A percentile compares a stretch with the other conserved stretches of the same genome.
phyloP scores from a whole-genome alignment of 1,140 invertebrate genomes.

The Drosophila navojoa region DNA sequence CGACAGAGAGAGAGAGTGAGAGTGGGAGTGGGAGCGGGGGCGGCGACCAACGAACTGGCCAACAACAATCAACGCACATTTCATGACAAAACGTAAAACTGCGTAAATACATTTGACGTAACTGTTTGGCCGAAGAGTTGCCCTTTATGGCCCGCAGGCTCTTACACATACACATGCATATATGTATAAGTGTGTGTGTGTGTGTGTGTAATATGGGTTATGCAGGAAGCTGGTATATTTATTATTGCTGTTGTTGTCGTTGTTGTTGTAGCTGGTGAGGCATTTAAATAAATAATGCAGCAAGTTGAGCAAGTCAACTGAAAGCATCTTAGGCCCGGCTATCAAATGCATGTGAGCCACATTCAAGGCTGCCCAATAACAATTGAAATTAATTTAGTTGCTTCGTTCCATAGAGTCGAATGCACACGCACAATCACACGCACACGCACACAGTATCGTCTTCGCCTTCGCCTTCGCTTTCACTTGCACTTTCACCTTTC shows the following conservation, averaged over 20 bases:
- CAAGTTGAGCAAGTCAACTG: slow-evolving; percentile 33
- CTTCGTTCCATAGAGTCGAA: neutral
- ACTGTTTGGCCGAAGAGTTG: slow-evolving; percentile 31
- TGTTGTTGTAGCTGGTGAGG: slow-evolving; percentile 31
- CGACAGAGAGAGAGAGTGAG: slow-evolving; percentile 8
- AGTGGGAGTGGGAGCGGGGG: neutral
- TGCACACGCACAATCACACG: neutral
- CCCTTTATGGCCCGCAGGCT: slow-evolving; percentile 38
- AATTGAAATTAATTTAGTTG: slow-evolving; percentile 48
- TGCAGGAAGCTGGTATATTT: slow-evolving; percentile 35
- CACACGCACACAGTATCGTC: neutral
- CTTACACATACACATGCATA: slow-evolving; percentile 8
- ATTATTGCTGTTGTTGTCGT: slow-evolving; percentile 40
- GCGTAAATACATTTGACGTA: slow-evolving; percentile 78
- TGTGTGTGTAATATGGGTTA: neutral
- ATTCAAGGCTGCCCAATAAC: slow-evolving; percentile 9
- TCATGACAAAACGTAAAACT: slow-evolving; percentile 81
- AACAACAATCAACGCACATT: slow-evolving; percentile 77
- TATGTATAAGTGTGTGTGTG: neutral
- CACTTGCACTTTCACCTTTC: slow-evolving; percentile 17
- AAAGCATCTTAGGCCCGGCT: slow-evolving; percentile 8
- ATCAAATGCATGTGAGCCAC: slow-evolving; percentile 8
- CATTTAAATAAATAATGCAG: slow-evolving; percentile 72
- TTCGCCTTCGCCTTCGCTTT: neutral
- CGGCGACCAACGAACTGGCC: slow-evolving; percentile 1